phyloP scores from a whole-genome alignment of 2,797 vertebrate species.

The Adelosebastes latens region DNA sequence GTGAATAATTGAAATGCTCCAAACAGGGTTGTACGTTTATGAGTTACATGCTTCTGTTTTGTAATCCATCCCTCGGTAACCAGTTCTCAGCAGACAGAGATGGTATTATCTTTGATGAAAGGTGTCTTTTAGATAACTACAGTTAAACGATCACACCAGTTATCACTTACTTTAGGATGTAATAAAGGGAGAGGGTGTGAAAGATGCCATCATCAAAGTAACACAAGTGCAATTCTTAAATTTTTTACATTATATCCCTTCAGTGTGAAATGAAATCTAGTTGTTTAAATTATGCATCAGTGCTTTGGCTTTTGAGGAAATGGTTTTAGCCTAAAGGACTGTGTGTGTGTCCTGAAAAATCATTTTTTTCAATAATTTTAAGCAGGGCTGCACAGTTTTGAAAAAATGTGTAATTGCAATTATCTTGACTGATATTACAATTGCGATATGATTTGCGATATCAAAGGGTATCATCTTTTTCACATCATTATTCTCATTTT shows the following conservation, averaged over 20 bases:
- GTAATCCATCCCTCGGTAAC: conserved; percentile 2
- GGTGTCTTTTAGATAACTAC: background rate
- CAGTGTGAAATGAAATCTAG: background rate
- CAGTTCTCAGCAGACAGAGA: background rate
- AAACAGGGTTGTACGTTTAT: conserved; percentile 6
- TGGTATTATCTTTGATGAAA: background rate
- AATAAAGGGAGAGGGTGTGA: background rate
- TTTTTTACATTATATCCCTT: background rate
- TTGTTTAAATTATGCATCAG: background rate
- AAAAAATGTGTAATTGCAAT: no score
- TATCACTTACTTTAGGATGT: background rate
- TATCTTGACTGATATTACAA: no score
- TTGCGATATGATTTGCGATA: no score
- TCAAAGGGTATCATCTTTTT: no score
- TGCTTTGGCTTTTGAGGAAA: background rate
- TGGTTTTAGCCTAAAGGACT: background rate
- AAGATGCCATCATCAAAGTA: background rate
- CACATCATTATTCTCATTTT: no score
- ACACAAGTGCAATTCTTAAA: background rate
- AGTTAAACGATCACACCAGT: background rate
- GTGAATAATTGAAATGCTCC: conserved; percentile 60
- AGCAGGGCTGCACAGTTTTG: no score
- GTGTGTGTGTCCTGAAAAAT: background rate
- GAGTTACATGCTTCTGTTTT: conserved; percentile 27
- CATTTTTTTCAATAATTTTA: no score